Conservation (phyloP, 1,140 invertebrate species). For the Limonius californicus region DNA sequence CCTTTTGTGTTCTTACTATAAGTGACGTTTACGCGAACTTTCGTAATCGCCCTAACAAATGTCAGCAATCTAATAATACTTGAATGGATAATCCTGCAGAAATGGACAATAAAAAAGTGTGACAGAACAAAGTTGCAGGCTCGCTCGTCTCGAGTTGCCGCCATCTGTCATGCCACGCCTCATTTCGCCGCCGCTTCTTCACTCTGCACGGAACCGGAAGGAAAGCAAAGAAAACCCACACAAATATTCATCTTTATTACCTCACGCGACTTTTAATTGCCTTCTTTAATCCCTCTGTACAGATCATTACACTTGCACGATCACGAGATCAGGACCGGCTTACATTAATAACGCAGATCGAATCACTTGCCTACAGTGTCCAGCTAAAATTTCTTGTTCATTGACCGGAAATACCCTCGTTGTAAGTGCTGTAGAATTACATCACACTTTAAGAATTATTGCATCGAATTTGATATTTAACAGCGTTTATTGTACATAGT, state of each 20-base stretch:
- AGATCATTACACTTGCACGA: conserved; percentile 19
- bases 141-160: conserved; percentile 18
- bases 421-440: not conserved
- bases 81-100: conserved; percentile 6
- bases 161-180: conserved; percentile 30
- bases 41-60: conserved; percentile 1
- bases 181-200: conserved; percentile 28
- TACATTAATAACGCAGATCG: not conserved
- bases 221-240: conserved; percentile 13
- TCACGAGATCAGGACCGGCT: not conserved
- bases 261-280: conserved; percentile 17
- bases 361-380: not conserved
- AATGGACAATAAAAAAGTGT: conserved; percentile 8
- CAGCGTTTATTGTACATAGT: not conserved
- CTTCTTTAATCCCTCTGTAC: conserved; percentile 18
- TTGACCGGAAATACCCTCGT: not conserved
- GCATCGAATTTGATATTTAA: not conserved
- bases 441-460: not conserved
- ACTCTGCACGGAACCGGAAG: conserved; percentile 1
- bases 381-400: no score
- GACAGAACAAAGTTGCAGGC: not conserved
- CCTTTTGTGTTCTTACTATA: no score
- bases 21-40: not conserved
- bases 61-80: conserved; percentile 7
- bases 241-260: conserved; percentile 26